Base-by-base conservation (phyloP, 2,888 invertebrate genomes). In the Cryptus viduatorius region DNA sequence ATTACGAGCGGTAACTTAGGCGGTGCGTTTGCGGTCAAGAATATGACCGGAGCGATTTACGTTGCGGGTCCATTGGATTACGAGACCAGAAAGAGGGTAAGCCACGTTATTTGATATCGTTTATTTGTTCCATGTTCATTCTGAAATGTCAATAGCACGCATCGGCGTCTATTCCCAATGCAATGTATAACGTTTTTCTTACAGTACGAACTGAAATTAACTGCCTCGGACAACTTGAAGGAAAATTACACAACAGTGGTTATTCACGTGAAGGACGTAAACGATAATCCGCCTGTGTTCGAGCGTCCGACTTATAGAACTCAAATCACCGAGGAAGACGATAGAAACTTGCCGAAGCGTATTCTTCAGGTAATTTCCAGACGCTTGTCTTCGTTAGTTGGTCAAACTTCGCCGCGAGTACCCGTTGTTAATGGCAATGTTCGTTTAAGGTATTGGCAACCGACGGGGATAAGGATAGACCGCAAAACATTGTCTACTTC, bases 1-100 rank as follows among this genome's bases (percentile, higher is more conserved):
- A 99, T 99, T 95, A 98, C 98, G 95, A 98, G 98, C 96, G 99
- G 99, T 95, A 99, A 99, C 97, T 97, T 98, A 96, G 98, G 98
- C 87, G 99, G 98, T 91, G 98, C 98, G 53, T 99, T 99, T 94
- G 98, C 98, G 90, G 98, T 99, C 94, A 98, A 98, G 95, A 98
- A 98, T 95, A 98, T 98, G 97, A 99, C 99, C 89, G 99, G 99
- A 91, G 99, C 99, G 94, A 99, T 99, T 94, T 99, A 98, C 95
- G 98, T 99, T 90, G 98, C 98, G 83, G 98, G 98, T 89, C 98
- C 98, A 84, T 96, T 99, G 93, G 99, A 99, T 95, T 99, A 99
- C 94, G 99, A 99, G 94, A 98, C 98, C 77, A 96, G 98, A 93
- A 98, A 98, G 95, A 96, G 98, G 96, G 98, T 98, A 95, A 97